Evolutionary conservation across 2,888 invertebrate species (phyloP), one percentile per base, ranked within the genome.

Genomic region (Stegophylla sp.): DNA sequence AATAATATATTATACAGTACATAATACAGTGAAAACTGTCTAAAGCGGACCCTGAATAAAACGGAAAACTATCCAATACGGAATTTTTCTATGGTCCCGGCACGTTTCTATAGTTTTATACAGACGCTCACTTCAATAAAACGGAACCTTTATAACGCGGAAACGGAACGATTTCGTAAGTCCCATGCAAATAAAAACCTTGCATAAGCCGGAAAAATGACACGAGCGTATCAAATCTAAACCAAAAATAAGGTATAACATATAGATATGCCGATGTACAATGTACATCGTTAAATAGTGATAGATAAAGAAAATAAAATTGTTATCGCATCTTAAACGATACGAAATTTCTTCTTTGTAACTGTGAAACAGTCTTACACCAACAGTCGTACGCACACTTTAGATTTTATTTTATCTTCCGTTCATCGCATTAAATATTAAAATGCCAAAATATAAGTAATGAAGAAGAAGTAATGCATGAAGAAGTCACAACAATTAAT

Each of bases 51-150:
- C 51, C 51, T 17, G 51, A 17, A 51, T 17, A 17, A 51, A 51
- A 51, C 51, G 51, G 51, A 51, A 51, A 51, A 51, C 51, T 51
- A 17, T 51, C 51, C 51, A 51, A 51, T 17, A 51, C 51, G 51
- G 51, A 51, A 51, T 17, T 51, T 51, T 51, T 51, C 51, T 17
- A 51, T 17, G 51, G 51, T 51, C 51, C 51, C 51, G 51, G 51
- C 51, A 51, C 51, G 51, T 51, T 51, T 17, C 51, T 5, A 51
- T 51, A 51, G 51, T 51, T 17, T 51, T 51, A 51, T 1, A 17
- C 17, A 51, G 51, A 51, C 51, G 51, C 51, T 17, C 17, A 51
- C 51, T 3, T 17, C 51, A 17, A 51, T 51, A 17, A 51, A 51
- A 51, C 51, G 51, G 51, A 51, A 51, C 51, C 34, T 34, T 34